A percentile compares a stretch with the other conserved stretches of the same genome.
Evolutionary conservation across 2,113 vertebrate genomes (phyloP).

Genomic region (Anolis carolinensis): DNA sequence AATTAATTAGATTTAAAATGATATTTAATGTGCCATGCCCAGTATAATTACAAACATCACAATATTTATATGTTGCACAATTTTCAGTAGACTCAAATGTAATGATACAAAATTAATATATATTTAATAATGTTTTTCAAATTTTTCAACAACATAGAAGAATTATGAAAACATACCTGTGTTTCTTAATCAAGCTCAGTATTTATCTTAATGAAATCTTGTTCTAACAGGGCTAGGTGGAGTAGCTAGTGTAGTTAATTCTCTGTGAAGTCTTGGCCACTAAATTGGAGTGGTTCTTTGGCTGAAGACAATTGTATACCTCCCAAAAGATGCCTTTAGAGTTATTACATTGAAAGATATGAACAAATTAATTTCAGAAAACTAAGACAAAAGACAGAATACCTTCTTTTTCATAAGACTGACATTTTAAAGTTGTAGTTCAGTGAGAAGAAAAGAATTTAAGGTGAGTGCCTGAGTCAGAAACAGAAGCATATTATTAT

Average conservation of each 20-base stretch:
- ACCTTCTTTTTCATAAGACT: neutral
- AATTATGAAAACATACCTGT: neutral
- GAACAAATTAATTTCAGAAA: neutral
- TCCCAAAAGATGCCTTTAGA: neutral
- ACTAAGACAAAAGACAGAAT: neutral
- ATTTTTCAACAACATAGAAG: neutral
- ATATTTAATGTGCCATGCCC: neutral
- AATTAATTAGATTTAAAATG: neutral
- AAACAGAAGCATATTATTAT: too few species aligned
- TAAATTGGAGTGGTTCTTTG: neutral
- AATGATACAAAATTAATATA: neutral
- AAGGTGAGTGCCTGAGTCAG: too few species aligned
- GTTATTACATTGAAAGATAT: neutral
- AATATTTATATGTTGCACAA: neutral
- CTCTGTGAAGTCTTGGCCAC: neutral
- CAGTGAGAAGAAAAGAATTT: too few species aligned
- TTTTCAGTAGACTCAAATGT: neutral
- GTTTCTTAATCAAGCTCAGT: neutral
- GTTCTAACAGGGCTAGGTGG: neutral
- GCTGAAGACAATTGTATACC: neutral
- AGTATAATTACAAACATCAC: neutral
- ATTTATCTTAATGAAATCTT: slow-evolving; percentile 1
- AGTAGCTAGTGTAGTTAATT: neutral
- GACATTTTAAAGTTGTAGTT: neutral
- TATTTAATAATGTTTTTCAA: neutral